phyloP scores from a whole-genome alignment of 1,140 invertebrate species.

The Medauroidea extradentata region DNA sequence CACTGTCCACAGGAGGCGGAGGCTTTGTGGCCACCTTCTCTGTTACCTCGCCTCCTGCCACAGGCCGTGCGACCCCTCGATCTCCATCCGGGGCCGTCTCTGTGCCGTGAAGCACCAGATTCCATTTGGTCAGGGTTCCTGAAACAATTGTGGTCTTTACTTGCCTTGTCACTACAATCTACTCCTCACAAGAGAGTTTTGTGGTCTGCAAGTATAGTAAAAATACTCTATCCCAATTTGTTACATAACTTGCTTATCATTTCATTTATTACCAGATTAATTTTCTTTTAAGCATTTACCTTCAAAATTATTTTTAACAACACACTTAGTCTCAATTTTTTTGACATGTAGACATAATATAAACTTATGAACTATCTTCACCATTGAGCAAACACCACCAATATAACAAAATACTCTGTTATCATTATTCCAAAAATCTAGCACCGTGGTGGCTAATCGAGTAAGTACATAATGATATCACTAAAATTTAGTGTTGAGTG shows the following conservation, averaged over 20 bases:
- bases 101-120: conserved; percentile 54
- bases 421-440: too few species aligned
- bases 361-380: too few species aligned
- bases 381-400: neutral
- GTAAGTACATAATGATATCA: too few species aligned
- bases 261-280: neutral
- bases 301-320: neutral
- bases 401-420: too few species aligned
- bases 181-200: too few species aligned
- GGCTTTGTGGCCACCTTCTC: too few species aligned
- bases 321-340: neutral
- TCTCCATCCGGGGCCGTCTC: conserved; percentile 40
- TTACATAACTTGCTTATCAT: neutral
- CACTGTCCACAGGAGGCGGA: too few species aligned
- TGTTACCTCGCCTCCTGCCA: neutral
- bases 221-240: neutral
- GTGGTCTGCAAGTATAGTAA: neutral
- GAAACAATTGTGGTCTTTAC: conserved; percentile 31
- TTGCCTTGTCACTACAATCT: neutral
- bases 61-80: neutral
- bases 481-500: too few species aligned
- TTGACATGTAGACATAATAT: too few species aligned
- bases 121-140: conserved; percentile 52
- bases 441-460: too few species aligned
- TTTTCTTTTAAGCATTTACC: neutral